Conservation (phyloP, 2,888 invertebrate genomes). For the Camponotus fellah region DNA sequence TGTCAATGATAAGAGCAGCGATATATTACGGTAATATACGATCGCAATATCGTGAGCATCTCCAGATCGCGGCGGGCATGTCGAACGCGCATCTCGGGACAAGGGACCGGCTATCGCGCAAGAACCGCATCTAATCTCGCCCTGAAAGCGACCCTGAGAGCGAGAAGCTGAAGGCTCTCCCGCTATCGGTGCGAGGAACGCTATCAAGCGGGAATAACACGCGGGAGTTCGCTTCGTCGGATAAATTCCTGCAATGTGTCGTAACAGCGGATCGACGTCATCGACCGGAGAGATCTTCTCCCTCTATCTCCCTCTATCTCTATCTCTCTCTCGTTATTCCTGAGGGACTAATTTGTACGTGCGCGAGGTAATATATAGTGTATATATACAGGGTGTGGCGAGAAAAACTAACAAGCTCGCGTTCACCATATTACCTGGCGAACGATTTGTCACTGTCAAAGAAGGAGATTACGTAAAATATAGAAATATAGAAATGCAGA, state of each 20-base stretch:
- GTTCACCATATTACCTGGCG: conserved; percentile 19
- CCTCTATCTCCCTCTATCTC: conserved; percentile 4
- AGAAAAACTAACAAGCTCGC: conserved; percentile 38
- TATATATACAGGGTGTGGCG: conserved; percentile 49
- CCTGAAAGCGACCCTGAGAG: conserved; percentile 42
- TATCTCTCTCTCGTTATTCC: conserved; percentile 21
- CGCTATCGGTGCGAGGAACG: conserved; percentile 44
- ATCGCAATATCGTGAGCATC: conserved; percentile 20
- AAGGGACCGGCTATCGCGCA: conserved; percentile 39
- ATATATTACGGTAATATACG: neutral
- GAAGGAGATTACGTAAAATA: conserved; percentile 14
- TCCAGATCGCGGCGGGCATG: conserved; percentile 7
- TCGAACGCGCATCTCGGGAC: conserved; percentile 38
- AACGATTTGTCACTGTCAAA: conserved; percentile 30
- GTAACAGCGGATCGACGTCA: conserved; percentile 45
- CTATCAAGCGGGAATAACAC: conserved; percentile 48
- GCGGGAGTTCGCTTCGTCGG: conserved; percentile 45
- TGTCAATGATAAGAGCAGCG: neutral
- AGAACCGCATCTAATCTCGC: conserved; percentile 50
- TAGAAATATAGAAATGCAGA: conserved; percentile 8
- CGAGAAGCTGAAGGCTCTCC: conserved; percentile 28
- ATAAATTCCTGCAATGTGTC: conserved; percentile 45
- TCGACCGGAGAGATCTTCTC: conserved; percentile 16
- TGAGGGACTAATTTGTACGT: conserved; percentile 50
- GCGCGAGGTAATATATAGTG: conserved; percentile 42